Base-by-base conservation (phyloP, 2,888 invertebrate genomes). In the Macrophya annulata region DNA sequence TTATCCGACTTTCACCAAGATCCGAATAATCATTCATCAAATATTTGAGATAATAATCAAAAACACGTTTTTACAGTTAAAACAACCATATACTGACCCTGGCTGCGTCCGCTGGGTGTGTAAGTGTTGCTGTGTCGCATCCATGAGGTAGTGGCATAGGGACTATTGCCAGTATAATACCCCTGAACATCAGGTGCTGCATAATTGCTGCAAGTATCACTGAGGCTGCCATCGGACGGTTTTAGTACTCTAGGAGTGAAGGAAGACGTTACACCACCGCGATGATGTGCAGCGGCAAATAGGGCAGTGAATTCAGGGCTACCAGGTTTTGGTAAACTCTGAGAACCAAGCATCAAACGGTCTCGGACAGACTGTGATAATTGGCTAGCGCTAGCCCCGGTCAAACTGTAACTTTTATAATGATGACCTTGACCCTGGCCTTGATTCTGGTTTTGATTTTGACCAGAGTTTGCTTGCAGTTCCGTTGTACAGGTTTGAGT, bases 401-500 rank as follows among this genome's bases (percentile, higher is more conserved):
- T 97, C 89, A 98, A 93, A 2, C 97, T 98, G 93, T 97, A 97
- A 84, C 98, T 97, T 92, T 98, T 97, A 90, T 97, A 97, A 88
- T 97, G 97, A 85, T 96, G 96, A 85, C 96, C 96, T 89, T 83
- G 31, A 31, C 83, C 83, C 48, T 83, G 83, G 45, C 68, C 48
- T n/a, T 82, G 82, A 77, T 48, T 31, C 37, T 83, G 83, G 40
- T 48, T 77, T 86, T 92, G 92, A 85, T 87, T 91, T 4, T 92
- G 89, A 8, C 88, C 88, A 43, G 91, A 89, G 87, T 92, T 93
- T 0, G 93, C 96, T 93, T 96, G 96, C 59, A 96, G 94, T 90
- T 97, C 97, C 89, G 96, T 96, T 55, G 96, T 97, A 90, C 97
- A 96, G 8, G 98, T 98, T 93, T 98, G 98, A 0, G 98, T 98